phyloP scores from a whole-genome alignment of 2,888 invertebrate genomes.

The Agrilus biguttatus region DNA sequence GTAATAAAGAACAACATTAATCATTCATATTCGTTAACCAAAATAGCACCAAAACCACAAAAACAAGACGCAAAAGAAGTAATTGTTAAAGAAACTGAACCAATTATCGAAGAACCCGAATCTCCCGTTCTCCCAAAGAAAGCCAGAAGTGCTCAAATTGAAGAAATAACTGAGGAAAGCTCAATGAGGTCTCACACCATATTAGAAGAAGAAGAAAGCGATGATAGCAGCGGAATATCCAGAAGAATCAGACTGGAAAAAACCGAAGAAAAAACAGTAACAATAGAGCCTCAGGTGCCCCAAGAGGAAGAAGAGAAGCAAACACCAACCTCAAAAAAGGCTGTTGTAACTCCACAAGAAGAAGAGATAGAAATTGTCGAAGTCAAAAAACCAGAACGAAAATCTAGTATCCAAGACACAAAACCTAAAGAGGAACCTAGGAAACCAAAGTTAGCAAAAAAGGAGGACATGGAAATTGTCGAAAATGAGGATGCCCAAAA shows the following conservation, averaged over 20 bases:
- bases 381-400: conserved; percentile 21
- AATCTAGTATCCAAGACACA: conserved; percentile 23
- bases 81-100: conserved; percentile 5
- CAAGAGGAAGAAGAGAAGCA: conserved; percentile 25
- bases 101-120: conserved; percentile 7
- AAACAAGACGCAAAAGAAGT: background rate
- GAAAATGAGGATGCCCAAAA: conserved; percentile 13
- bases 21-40: no score
- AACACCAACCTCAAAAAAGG: conserved; percentile 13
- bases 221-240: no score
- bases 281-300: conserved; percentile 21
- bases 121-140: conserved; percentile 3
- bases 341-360: no score
- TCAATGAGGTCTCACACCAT: no score
- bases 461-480: conserved; percentile 11
- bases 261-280: no score
- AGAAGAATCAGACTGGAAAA: no score
- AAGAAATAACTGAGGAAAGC: no score
- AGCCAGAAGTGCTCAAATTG: background rate
- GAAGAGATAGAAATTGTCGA: no score
- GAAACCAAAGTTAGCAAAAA: conserved; percentile 2
- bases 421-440: conserved; percentile 13
- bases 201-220: no score
- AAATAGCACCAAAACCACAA: conserved; percentile 4
- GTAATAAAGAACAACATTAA: no score